These are phyloP conservation scores for Epinephelus coioides DNA, from an alignment of 2,797 vertebrate genomes.

Conservation along the genomic window DNA sequence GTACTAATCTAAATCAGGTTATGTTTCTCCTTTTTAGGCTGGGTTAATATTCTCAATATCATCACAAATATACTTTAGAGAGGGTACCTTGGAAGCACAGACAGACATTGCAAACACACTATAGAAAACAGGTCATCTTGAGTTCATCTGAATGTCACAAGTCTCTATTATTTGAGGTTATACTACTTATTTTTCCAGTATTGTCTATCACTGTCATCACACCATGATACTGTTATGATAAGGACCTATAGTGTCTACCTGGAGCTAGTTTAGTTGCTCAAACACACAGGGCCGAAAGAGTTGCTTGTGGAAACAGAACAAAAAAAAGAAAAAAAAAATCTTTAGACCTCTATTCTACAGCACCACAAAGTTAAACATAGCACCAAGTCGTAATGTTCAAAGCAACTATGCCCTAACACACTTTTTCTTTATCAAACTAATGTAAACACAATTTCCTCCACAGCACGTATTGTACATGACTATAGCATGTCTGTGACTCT, in stretches of 20 bases:
- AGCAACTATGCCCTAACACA: constrained; percentile 86
- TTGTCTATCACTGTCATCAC: constrained; percentile 82
- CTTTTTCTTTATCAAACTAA: constrained; percentile 80
- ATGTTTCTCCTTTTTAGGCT: constrained; percentile 72
- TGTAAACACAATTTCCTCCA: constrained; percentile 87
- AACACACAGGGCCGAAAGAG: constrained; percentile 78
- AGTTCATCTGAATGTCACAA: constrained; percentile 80
- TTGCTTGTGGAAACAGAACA: constrained; percentile 71
- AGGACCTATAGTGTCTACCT: constrained; percentile 78
- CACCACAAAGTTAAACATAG: constrained; percentile 90
- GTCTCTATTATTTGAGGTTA: constrained; percentile 82
- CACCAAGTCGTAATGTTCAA: constrained; percentile 88
- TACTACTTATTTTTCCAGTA: constrained; percentile 79
- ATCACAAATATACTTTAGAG: constrained; percentile 82
- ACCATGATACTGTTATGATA: constrained; percentile 79
- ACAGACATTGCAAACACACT: constrained; percentile 83
- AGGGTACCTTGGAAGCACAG: constrained; percentile 87
- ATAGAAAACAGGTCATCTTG: constrained; percentile 81
- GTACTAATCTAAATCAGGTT: constrained; percentile 74
- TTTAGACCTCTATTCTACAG: constrained; percentile 87
- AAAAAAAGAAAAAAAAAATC: constrained; percentile 37
- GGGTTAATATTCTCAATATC: constrained; percentile 77
- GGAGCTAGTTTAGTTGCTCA: constrained; percentile 75
- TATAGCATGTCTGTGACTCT: constrained; percentile 78
- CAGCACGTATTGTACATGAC: constrained; percentile 78